Conservation (phyloP, 1,140 invertebrate genomes). For the Gonatopus flavifemur region DNA sequence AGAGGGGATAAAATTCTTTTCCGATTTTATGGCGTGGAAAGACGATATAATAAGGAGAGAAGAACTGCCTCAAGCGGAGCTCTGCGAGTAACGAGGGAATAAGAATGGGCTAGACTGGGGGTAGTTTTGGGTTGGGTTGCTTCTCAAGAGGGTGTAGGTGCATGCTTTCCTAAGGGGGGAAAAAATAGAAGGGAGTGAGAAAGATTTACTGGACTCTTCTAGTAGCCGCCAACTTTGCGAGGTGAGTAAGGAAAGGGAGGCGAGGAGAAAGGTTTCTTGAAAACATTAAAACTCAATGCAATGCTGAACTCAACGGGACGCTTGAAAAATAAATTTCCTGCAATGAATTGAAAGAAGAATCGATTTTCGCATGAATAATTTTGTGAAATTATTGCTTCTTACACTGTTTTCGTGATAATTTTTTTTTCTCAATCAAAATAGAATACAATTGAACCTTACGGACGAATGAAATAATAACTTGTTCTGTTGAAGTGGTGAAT, state of each 20-base stretch:
- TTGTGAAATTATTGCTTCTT: too few species aligned
- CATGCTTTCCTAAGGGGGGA: conserved; percentile 3
- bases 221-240: conserved; percentile 51
- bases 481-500: too few species aligned
- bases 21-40: conserved; percentile 60
- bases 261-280: conserved; percentile 35
- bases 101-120: conserved; percentile 49
- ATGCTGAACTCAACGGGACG: conserved; percentile 19
- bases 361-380: too few species aligned
- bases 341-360: too few species aligned
- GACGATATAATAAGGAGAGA: conserved; percentile 61
- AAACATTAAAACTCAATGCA: conserved; percentile 54
- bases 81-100: conserved; percentile 59
- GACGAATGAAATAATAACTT: too few species aligned
- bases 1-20: conserved; percentile 54
- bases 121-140: conserved; percentile 15
- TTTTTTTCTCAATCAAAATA: too few species aligned
- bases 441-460: too few species aligned
- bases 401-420: too few species aligned
- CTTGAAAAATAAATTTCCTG: too few species aligned
- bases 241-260: conserved; percentile 23
- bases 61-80: conserved; percentile 49
- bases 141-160: not conserved
- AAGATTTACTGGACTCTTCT: conserved; percentile 56
- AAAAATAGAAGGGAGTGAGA: conserved; percentile 9